Conservation (phyloP, 2,113 vertebrate species). For the Peromyscus leucopus region DNA sequence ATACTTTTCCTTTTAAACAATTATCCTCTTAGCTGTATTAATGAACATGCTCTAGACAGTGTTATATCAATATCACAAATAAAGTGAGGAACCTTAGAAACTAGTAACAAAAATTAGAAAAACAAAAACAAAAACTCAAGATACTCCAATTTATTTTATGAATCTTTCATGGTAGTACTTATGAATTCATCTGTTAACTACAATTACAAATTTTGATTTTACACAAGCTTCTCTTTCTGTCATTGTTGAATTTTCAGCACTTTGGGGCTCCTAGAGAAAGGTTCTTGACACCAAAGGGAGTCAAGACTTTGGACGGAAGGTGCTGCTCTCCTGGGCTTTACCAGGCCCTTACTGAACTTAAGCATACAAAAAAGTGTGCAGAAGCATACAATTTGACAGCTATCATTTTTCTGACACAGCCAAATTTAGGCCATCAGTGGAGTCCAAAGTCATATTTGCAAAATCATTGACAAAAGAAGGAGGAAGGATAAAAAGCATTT, state of each 20-base stretch:
- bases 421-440: constrained; percentile 12
- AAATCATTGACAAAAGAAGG: neutral
- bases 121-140: neutral
- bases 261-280: neutral
- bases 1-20: neutral
- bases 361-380: neutral
- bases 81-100: neutral
- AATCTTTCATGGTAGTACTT: neutral
- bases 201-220: neutral
- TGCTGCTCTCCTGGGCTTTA: neutral
- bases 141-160: neutral
- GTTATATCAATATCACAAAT: neutral
- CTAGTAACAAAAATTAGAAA: neutral
- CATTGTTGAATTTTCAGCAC: neutral
- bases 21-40: neutral
- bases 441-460: neutral
- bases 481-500: neutral
- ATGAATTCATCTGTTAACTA: neutral
- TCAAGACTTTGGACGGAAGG: neutral
- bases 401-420: neutral
- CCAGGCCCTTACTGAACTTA: neutral
- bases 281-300: rapidly evolving
- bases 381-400: neutral
- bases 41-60: neutral
- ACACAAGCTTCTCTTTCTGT: neutral